Percentiles rank a stretch among this genome's conserved stretches.
Conservation (phyloP, 2,888 invertebrate genomes). For the Cryptophagus acutangulus region DNA sequence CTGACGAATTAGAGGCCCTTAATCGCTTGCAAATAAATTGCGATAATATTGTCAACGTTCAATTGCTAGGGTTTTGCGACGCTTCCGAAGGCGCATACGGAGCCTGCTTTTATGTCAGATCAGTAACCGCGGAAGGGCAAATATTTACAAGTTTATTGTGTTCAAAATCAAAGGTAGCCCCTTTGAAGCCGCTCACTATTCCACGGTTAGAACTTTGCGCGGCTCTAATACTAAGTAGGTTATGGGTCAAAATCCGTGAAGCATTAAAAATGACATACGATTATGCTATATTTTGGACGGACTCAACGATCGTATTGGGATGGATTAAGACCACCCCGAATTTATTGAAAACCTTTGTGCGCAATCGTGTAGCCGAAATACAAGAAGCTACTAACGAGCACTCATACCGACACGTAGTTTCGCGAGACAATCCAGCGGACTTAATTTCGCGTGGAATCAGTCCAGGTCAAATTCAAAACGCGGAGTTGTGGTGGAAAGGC, state of each 20-base stretch:
- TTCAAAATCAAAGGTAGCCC: conserved; percentile 32
- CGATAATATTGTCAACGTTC: conserved; percentile 7
- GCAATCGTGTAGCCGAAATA: conserved; percentile 24
- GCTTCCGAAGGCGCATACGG: conserved; percentile 22
- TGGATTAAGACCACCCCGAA: too few species aligned
- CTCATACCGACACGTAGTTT: conserved; percentile 18
- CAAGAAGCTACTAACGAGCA: conserved; percentile 12
- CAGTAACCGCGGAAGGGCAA: conserved; percentile 8
- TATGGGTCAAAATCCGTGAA: conserved; percentile 10
- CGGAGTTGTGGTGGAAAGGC: conserved; percentile 18
- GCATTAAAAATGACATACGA: conserved; percentile 8
- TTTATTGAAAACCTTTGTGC: conserved; percentile 28
- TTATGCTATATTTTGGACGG: conserved; percentile 22
- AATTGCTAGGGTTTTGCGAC: conserved; percentile 25
- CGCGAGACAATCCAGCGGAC: conserved; percentile 15
- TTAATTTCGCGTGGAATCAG: conserved; percentile 20
- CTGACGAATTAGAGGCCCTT: neutral
- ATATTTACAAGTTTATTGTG: conserved; percentile 20
- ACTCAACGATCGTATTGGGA: conserved; percentile 24
- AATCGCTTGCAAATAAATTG: conserved; percentile 2
- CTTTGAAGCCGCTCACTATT: conserved; percentile 24
- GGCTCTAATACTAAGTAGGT: conserved; percentile 21
- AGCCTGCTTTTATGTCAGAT: conserved; percentile 17
- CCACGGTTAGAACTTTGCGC: conserved; percentile 31
- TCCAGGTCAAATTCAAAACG: conserved; percentile 12